These are phyloP conservation scores for Bujurquina vittata DNA, from an alignment of 2,113 vertebrate genomes.

Conservation along the genomic window DNA sequence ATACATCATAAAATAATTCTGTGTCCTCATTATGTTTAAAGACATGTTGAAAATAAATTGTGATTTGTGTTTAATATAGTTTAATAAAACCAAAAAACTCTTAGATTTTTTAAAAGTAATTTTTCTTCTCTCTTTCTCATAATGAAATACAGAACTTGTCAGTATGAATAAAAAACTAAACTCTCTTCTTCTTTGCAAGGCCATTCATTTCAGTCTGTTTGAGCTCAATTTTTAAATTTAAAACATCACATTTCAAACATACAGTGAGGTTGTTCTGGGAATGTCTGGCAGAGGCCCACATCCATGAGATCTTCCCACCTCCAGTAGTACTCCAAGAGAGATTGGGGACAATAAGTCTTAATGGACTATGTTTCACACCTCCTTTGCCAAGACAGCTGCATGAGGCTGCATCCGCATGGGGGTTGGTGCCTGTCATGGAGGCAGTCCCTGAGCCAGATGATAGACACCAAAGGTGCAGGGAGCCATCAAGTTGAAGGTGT, in stretches of 20 bases:
- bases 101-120: not conserved
- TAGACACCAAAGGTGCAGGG: not conserved
- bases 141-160: not conserved
- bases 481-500: not conserved
- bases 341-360: not conserved
- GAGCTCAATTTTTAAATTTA: not conserved
- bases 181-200: not conserved
- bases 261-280: not conserved
- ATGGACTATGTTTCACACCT: not conserved
- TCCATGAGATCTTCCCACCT: not conserved
- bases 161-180: not conserved
- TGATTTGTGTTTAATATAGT: not conserved
- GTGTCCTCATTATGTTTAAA: not conserved
- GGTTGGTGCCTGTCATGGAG: not conserved
- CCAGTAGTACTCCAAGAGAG: not conserved
- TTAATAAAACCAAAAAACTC: not conserved
- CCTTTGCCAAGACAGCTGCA: not conserved
- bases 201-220: not conserved
- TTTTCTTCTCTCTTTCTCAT: not conserved
- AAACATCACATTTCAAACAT: not conserved
- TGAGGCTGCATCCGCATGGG: not conserved
- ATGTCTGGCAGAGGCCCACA: not conserved
- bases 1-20: not conserved
- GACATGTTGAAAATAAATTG: not conserved
- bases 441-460: not conserved